Evolutionary conservation across 2,888 invertebrate species (phyloP), one percentile per base, ranked within the genome.

Genomic region (Mesorhabditis spiculigera): DNA sequence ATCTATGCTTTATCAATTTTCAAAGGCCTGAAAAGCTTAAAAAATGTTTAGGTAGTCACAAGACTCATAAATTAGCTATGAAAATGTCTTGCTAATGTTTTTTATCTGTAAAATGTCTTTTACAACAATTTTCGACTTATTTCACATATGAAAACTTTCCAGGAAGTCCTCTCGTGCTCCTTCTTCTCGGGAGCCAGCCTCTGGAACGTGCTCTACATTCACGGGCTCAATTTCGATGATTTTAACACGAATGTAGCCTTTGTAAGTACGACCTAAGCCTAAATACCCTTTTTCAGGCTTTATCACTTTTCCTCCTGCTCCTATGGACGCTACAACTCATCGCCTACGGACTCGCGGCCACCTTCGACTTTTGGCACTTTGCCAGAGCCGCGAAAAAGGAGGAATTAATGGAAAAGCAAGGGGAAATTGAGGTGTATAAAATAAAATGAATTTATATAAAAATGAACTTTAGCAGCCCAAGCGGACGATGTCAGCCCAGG

Each of bases 331-430:
- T 50, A 13, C 58, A 50, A n/a, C 58, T 50, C 58, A 50, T 3
- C n/a, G 8, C 10, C n/a, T 50, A 13, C 58, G 58, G 58, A 50
- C n/a, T 50, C n/a, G 58, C 58, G 58, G 58, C 58, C 8, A 13
- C 10, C 58, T 50, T 50, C n/a, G 58, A 50, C 58, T 50, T 50
- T 50, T 50, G 58, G 58, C 10, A 50, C n/a, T 50, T 50, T n/a
- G 58, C 58, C n/a, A 50, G n/a, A 50, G 58, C 58, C 8, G 58
- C 8, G n/a, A 50, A 50, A 50, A n/a, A 50, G 58, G 58, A n/a
- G 58, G n/a, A 50, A 13, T 13, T 13, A n/a, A n/a, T 50, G n/a
- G 58, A 50, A 50, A 50, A 50, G 58, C 8, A 50, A 50, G 58
- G n/a, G n/a, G n/a, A n/a, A 50, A 50, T 13, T 10, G n/a, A 50